A percentile compares a stretch with the other conserved stretches of the same genome.
These are phyloP conservation scores for Encarsia formosa DNA, from an alignment of 2,888 invertebrate species.

Conservation along the genomic window DNA sequence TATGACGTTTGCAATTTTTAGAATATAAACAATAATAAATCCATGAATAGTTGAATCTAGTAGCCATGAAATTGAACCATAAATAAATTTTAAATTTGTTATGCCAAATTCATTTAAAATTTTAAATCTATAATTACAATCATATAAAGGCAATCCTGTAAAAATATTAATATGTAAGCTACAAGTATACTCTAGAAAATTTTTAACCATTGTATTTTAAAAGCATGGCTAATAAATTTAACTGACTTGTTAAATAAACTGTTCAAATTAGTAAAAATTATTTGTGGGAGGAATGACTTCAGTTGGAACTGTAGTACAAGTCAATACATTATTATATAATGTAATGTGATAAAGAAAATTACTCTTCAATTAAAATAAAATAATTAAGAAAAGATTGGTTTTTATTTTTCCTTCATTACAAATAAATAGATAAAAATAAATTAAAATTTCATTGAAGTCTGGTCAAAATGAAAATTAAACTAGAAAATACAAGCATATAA, in stretches of 20 bases:
- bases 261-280: conserved; percentile 22
- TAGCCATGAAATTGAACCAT: conserved; percentile 10
- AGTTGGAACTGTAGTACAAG: conserved; percentile 28
- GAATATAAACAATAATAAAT: conserved; percentile 9
- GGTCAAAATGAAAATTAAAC: too few relatives aligned
- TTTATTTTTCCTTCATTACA: background rate
- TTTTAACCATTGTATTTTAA: background rate
- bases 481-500: too few relatives aligned
- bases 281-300: conserved; percentile 23
- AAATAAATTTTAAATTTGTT: background rate
- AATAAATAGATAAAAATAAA: background rate
- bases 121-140: too few relatives aligned
- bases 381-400: conserved; percentile 7
- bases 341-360: conserved; percentile 27
- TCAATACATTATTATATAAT: conserved; percentile 24
- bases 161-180: background rate
- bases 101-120: too few relatives aligned
- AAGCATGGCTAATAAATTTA: conserved; percentile 21
- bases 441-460: too few relatives aligned
- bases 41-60: conserved; percentile 18
- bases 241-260: conserved; percentile 19
- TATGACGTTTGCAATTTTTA: conserved; percentile 21
- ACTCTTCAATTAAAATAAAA: conserved; percentile 24
- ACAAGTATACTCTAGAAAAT: conserved; percentile 1
- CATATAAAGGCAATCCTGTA: too few relatives aligned